Conservation (phyloP, 1,140 invertebrate species). For the Steinernema feltiae region DNA sequence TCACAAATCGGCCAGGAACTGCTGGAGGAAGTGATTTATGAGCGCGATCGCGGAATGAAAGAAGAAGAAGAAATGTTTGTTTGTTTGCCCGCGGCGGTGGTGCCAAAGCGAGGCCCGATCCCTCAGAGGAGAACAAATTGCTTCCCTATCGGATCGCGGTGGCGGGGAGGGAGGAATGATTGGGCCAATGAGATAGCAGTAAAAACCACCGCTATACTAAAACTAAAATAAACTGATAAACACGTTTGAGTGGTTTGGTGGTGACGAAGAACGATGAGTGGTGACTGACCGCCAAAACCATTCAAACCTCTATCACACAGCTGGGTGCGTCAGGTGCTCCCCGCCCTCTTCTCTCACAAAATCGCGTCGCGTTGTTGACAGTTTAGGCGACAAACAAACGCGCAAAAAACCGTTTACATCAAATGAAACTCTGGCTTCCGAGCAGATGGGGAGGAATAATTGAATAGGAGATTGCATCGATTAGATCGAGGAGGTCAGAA, state of each 20-base stretch:
- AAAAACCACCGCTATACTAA: too few relatives aligned
- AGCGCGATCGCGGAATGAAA: neutral
- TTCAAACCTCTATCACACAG: neutral
- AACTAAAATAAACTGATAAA: too few relatives aligned
- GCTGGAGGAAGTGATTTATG: neutral
- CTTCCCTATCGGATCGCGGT: neutral
- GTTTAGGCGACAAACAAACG: neutral
- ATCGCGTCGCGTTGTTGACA: neutral
- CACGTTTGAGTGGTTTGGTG: too few relatives aligned
- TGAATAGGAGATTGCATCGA: too few relatives aligned
- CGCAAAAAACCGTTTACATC: too few relatives aligned
- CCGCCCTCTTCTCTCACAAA: neutral
- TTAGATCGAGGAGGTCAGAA: neutral
- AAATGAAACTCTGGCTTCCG: too few relatives aligned
- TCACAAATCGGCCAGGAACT: neutral
- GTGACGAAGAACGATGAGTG: too few relatives aligned
- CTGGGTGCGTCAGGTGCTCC: neutral
- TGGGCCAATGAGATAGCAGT: neutral
- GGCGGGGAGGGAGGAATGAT: neutral
- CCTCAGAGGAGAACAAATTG: neutral
- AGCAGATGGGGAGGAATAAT: neutral
- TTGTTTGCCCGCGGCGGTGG: neutral
- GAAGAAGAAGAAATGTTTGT: constrained; percentile 3
- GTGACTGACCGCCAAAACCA: too few relatives aligned
- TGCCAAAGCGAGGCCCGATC: too few relatives aligned